Percentiles rank a stretch among this genome's conserved stretches.
Conservation (phyloP, 2,113 vertebrate species). For the Nothobranchius kuhntae region DNA sequence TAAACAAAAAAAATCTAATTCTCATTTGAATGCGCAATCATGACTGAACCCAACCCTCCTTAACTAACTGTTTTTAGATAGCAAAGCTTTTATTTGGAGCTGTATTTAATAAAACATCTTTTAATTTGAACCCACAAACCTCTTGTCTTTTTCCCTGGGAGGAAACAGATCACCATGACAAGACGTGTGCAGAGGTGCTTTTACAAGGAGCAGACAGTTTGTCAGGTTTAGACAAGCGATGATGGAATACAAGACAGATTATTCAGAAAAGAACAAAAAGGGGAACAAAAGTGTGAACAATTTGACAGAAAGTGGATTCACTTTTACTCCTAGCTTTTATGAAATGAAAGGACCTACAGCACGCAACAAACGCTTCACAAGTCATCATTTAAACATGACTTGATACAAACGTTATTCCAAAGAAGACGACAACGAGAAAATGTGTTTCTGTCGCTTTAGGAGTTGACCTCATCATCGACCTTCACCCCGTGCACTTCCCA, state of each 20-base stretch:
- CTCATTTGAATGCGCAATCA: too few species aligned
- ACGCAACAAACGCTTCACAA: neutral
- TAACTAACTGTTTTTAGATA: too few species aligned
- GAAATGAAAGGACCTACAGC: neutral
- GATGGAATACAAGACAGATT: constrained; percentile 7
- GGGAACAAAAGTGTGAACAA: constrained; percentile 1
- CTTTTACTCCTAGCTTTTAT: neutral
- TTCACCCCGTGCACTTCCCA: constrained; percentile 76
- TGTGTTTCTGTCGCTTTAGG: constrained; percentile 35
- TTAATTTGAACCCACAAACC: too few species aligned
- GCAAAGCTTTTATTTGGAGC: neutral
- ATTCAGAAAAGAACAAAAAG: constrained; percentile 4
- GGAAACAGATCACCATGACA: constrained; percentile 6
- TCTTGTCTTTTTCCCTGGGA: too few species aligned
- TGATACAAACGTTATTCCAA: neutral
- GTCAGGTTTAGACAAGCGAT: constrained; percentile 10
- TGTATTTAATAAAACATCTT: too few species aligned
- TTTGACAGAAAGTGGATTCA: constrained; percentile 16
- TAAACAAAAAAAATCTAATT: too few species aligned
- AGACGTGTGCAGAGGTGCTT: constrained; percentile 61
- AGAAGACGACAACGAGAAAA: neutral
- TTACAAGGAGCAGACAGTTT: constrained; percentile 5
- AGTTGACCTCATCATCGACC: constrained; percentile 77
- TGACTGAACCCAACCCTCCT: too few species aligned
- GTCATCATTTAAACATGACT: neutral